A percentile compares a stretch with the other conserved stretches of the same genome.
These are phyloP conservation scores for Megalops cyprinoides DNA, from an alignment of 2,797 vertebrate genomes.

Conservation along the genomic window DNA sequence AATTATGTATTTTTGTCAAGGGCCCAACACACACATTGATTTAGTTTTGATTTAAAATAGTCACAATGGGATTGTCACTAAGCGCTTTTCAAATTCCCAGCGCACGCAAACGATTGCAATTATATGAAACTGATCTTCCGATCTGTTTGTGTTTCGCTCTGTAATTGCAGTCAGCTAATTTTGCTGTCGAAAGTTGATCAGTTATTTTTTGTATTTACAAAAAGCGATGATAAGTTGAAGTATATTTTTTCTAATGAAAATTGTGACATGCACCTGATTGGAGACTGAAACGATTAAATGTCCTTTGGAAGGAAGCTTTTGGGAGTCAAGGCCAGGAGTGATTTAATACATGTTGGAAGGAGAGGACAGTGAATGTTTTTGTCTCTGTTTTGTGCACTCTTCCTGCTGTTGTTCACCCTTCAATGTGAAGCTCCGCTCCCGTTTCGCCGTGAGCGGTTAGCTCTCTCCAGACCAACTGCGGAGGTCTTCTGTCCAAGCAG, in stretches of 20 bases:
- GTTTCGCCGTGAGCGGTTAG: neutral
- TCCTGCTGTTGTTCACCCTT: neutral
- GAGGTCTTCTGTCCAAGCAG: neutral
- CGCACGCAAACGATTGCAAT: too few relatives aligned
- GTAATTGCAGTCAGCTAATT: neutral
- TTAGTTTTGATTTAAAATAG: too few relatives aligned
- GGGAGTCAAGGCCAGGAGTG: neutral
- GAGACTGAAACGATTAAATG: constrained; percentile 6
- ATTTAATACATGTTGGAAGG: neutral
- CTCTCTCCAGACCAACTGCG: neutral
- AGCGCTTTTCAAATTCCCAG: too few relatives aligned
- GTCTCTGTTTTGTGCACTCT: neutral
- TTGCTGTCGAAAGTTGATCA: neutral
- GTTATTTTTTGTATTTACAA: neutral
- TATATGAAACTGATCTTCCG: too few relatives aligned
- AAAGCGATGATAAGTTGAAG: neutral
- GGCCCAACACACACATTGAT: too few relatives aligned
- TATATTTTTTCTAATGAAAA: neutral
- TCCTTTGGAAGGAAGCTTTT: neutral
- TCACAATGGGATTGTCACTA: too few relatives aligned
- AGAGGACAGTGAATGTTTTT: neutral
- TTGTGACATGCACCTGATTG: neutral
- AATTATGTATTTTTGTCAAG: too few relatives aligned
- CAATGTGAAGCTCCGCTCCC: neutral
- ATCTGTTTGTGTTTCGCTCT: constrained; percentile 3